Conservation (phyloP, 2,113 vertebrate genomes). For the Lucifuga dentata region DNA sequence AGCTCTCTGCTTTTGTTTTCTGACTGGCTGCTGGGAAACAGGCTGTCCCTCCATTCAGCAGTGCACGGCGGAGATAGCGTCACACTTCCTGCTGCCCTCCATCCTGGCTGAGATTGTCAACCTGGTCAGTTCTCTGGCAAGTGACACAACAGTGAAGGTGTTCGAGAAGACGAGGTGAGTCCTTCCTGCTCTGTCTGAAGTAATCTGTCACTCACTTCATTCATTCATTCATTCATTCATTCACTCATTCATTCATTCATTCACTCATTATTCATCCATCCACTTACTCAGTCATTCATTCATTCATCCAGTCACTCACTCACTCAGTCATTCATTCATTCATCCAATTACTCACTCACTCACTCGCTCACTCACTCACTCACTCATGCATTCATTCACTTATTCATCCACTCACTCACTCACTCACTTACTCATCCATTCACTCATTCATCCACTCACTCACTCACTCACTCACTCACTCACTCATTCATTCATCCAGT, state of each 20-base stretch:
- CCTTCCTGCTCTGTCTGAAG: neutral
- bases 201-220: neutral
- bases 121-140: slow-evolving; percentile 90
- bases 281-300: too few relatives aligned
- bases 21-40: slow-evolving; percentile 51
- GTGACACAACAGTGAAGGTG: slow-evolving; percentile 91
- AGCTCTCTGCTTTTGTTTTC: neutral
- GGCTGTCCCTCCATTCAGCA: slow-evolving; percentile 94
- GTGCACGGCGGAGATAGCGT: slow-evolving; percentile 88
- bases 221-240: neutral
- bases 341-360: too few relatives aligned
- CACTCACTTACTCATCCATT: too few relatives aligned
- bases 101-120: slow-evolving; percentile 89
- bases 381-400: too few relatives aligned
- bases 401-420: too few relatives aligned
- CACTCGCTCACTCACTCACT: too few relatives aligned
- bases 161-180: slow-evolving; percentile 90
- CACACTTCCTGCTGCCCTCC: slow-evolving; percentile 92
- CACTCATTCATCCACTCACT: too few relatives aligned
- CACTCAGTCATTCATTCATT: too few relatives aligned
- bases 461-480: too few relatives aligned
- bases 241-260: neutral
- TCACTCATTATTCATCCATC: too few relatives aligned
- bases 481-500: too few relatives aligned
- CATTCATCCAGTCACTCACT: too few relatives aligned